Evolutionary conservation across 2,113 vertebrate species (phyloP).

Genomic region (Chloropsis cyanopogon): DNA sequence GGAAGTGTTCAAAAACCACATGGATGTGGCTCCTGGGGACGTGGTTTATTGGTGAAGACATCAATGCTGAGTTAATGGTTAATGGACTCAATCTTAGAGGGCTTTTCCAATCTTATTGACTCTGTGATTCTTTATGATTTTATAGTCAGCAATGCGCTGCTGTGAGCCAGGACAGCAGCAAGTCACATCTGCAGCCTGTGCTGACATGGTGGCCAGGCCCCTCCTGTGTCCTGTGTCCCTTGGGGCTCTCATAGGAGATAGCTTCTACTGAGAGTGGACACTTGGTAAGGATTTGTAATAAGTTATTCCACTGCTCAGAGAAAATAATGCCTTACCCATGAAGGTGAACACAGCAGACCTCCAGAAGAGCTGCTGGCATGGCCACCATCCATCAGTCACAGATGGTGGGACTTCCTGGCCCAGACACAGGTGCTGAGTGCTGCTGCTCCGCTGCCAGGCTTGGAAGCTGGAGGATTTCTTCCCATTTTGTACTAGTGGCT

Average conservation of each 20-base stretch:
- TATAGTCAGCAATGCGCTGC: neutral
- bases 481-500: fast-evolving
- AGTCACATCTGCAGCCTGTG: neutral
- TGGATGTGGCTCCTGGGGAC: neutral
- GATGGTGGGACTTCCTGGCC: neutral
- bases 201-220: neutral
- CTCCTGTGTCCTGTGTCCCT: neutral
- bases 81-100: too few relatives aligned
- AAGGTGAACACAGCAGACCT: neutral
- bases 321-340: neutral
- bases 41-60: neutral
- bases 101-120: neutral
- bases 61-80: neutral
- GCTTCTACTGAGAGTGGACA: neutral
- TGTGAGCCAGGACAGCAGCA: neutral
- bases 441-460: neutral
- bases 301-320: neutral
- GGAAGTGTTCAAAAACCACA: neutral
- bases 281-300: neutral
- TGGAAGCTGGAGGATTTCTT: neutral
- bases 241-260: neutral
- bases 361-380: neutral
- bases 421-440: neutral
- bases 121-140: neutral
- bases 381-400: neutral